Conservation (phyloP, 2,113 vertebrate genomes). For the Pycnonotus jocosus region DNA sequence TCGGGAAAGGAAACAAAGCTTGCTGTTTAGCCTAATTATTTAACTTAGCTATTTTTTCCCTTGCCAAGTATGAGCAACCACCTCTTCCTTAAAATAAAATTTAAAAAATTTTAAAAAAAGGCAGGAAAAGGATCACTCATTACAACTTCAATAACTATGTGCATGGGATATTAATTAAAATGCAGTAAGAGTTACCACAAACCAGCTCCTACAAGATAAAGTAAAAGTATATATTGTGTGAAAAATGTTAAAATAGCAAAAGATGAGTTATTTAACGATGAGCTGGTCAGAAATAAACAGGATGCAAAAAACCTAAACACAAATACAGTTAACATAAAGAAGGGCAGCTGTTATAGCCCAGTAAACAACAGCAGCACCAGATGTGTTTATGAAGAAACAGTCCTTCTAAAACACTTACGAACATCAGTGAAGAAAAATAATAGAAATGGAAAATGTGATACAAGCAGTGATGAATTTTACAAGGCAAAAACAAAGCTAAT, state of each 20-base stretch:
- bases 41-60: not conserved
- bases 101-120: no score
- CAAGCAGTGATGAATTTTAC: constrained; percentile 86
- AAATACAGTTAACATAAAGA: constrained; percentile 54
- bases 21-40: not conserved
- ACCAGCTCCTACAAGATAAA: not conserved
- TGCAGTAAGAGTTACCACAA: not conserved
- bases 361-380: constrained; percentile 80
- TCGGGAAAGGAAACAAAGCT: not conserved
- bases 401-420: constrained; percentile 69
- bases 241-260: constrained; percentile 18
- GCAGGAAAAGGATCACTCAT: constrained; percentile 1
- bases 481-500: constrained; percentile 90
- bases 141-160: constrained; percentile 19
- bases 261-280: constrained; percentile 53
- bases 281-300: constrained; percentile 71
- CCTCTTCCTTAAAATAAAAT: not conserved
- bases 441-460: constrained; percentile 73
- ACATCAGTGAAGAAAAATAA: constrained; percentile 70
- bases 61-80: not conserved
- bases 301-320: constrained; percentile 70
- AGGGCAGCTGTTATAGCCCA: constrained; percentile 70
- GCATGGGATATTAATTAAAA: constrained; percentile 40
- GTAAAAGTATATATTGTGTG: not conserved
- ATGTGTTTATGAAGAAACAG: constrained; percentile 83